phyloP scores from a whole-genome alignment of 2,113 vertebrate species.

The Pseudopipra pipra region DNA sequence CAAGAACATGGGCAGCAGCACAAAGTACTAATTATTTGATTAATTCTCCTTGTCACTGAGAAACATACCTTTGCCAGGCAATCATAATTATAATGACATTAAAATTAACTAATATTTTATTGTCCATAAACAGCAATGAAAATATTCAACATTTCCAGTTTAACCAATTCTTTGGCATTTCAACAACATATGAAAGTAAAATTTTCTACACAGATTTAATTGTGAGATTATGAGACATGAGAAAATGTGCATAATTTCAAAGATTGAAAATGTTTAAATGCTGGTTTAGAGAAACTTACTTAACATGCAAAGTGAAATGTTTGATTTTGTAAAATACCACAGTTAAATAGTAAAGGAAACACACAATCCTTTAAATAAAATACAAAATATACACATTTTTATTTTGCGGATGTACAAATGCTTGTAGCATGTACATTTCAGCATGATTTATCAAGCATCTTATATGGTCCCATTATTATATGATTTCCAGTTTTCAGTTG shows the following conservation, averaged over 20 bases:
- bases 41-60: constrained; percentile 59
- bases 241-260: constrained; percentile 33
- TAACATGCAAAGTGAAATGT: neutral
- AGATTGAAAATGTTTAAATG: constrained; percentile 44
- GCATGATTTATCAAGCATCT: neutral
- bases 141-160: constrained; percentile 12
- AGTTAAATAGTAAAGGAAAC: neutral
- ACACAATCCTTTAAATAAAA: neutral
- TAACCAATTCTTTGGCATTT: constrained; percentile 25
- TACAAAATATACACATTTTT: neutral
- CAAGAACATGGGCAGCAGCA: neutral
- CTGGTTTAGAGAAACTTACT: constrained; percentile 34
- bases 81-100: constrained; percentile 40
- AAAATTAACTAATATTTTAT: constrained; percentile 58
- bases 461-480: neutral
- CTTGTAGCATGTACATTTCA: neutral
- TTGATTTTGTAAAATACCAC: neutral
- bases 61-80: constrained; percentile 17
- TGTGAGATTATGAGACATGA: neutral
- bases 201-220: constrained; percentile 38
- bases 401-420: neutral
- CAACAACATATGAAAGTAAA: constrained; percentile 15
- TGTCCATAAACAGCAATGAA: constrained; percentile 15
- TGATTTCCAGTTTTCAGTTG: neutral
- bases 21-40: constrained; percentile 52